A percentile compares a stretch with the other conserved stretches of the same genome.
These are phyloP conservation scores for Coelinius sp. DNA, from an alignment of 2,888 invertebrate species.

Conservation along the genomic window DNA sequence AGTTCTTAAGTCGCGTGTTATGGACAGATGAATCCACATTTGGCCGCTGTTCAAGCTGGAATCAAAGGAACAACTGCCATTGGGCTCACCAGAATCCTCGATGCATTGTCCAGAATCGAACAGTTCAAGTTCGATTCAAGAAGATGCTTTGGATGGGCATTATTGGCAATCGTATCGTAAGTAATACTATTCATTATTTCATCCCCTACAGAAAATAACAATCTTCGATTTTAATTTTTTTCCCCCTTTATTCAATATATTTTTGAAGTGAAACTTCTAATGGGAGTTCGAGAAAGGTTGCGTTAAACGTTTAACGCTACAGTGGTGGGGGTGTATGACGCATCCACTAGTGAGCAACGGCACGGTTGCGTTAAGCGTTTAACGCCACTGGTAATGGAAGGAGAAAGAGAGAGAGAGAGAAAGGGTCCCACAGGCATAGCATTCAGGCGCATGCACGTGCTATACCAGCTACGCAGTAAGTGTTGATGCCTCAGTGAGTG, in stretches of 20 bases:
- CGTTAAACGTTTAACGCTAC: no score
- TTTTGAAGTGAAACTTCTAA: no score
- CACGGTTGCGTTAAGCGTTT: no score
- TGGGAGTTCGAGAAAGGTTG: no score
- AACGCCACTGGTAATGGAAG: no score
- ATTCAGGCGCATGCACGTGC: no score
- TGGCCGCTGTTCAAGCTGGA: constrained; percentile 21
- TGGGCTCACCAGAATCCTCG: constrained; percentile 19
- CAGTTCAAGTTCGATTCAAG: background rate
- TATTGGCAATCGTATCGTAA: background rate
- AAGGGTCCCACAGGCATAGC: no score
- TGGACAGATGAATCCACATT: constrained; percentile 29
- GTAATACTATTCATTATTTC: background rate
- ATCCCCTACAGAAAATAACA: background rate
- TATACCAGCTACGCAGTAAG: no score
- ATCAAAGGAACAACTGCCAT: constrained; percentile 18
- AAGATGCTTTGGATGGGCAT: background rate
- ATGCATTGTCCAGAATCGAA: background rate
- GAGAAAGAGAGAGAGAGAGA: no score
- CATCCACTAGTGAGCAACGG: no score
- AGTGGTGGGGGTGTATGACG: no score
- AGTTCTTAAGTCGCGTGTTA: constrained; percentile 12
- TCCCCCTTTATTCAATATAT: background rate
- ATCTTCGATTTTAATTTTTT: background rate
- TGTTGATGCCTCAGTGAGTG: no score